phyloP scores from a whole-genome alignment of 2,888 invertebrate genomes.

The Morpho achilles region DNA sequence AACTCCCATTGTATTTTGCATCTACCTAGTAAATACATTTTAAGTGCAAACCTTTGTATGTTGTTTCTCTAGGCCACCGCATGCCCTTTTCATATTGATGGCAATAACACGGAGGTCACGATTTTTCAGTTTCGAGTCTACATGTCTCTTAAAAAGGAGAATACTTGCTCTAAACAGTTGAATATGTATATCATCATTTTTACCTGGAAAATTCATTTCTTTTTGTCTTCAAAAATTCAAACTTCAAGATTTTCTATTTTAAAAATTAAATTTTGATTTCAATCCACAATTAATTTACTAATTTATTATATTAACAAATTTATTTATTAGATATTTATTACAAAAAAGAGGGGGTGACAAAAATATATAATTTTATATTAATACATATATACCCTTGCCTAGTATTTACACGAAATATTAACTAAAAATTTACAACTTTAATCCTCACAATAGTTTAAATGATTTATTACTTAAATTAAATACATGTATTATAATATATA shows the following conservation, averaged over 20 bases:
- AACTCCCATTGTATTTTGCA: slow-evolving; percentile 21
- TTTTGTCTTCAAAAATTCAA: no score
- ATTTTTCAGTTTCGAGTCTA: slow-evolving; percentile 12
- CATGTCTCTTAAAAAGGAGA: neutral
- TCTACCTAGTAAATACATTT: slow-evolving; percentile 17
- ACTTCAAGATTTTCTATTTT: no score
- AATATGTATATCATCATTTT: no score
- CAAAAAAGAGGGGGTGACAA: no score
- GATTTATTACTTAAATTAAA: no score
- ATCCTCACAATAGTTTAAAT: no score
- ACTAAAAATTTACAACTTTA: no score
- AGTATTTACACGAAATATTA: neutral
- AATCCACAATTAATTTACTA: neutral
- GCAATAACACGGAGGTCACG: slow-evolving; percentile 22
- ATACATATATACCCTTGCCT: neutral
- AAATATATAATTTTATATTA: no score
- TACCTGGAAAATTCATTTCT: no score
- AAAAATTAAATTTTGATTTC: neutral
- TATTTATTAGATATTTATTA: no score
- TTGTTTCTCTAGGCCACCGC: slow-evolving; percentile 18
- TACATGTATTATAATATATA: no score
- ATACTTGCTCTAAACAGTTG: neutral
- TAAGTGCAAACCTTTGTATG: slow-evolving; percentile 19
- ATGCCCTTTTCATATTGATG: slow-evolving; percentile 22
- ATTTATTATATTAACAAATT: neutral